Percentiles rank a stretch among this genome's conserved stretches.
These are phyloP conservation scores for Sebastes steindachneri DNA, from an alignment of 2,797 vertebrate species.

Conservation along the genomic window DNA sequence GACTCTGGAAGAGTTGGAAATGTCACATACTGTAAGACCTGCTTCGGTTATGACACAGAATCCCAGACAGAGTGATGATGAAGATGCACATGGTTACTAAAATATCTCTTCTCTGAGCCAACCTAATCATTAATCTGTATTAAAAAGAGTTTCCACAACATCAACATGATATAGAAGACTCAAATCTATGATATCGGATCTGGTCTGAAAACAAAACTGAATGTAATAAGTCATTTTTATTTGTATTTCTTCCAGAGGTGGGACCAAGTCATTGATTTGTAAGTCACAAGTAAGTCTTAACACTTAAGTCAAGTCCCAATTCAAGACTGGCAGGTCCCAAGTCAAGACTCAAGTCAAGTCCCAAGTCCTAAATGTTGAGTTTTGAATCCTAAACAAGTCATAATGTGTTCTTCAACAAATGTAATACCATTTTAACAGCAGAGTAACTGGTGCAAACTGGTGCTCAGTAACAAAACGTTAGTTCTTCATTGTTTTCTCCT, in stretches of 20 bases:
- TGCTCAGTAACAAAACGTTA: no score
- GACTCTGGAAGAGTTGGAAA: conserved; percentile 37
- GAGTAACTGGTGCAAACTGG: no score
- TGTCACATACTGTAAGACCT: conserved; percentile 27
- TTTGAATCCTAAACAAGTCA: no score
- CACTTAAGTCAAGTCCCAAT: no score
- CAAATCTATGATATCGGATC: background rate
- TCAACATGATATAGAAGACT: background rate
- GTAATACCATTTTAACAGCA: no score
- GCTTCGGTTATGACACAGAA: background rate
- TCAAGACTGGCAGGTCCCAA: no score
- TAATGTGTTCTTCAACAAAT: no score
- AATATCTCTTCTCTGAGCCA: background rate
- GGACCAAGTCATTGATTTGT: no score
- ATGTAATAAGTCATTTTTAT: background rate
- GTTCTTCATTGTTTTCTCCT: no score
- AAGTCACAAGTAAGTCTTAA: no score
- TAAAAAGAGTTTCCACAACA: background rate
- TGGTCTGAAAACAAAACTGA: background rate
- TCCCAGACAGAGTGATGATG: background rate
- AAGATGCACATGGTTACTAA: background rate
- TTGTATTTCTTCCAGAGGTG: background rate
- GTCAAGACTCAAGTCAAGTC: no score
- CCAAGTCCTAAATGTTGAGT: no score
- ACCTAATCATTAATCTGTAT: background rate